Evolutionary conservation across 2,113 vertebrate genomes (phyloP).

Genomic region (Ploceus nigricollis): DNA sequence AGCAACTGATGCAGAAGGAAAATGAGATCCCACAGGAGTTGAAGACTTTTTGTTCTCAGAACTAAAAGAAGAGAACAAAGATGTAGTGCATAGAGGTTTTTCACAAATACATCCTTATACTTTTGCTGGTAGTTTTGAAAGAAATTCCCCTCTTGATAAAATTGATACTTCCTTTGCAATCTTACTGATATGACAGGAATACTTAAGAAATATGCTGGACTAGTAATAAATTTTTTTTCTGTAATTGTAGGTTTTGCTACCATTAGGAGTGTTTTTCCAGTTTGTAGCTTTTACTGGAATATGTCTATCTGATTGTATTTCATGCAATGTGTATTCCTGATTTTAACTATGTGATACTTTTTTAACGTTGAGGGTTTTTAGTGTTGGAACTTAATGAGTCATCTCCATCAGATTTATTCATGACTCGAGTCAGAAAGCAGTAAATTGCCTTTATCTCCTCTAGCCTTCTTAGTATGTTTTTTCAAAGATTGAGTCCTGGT

Average conservation of each 20-base stretch:
- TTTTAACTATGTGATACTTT: neutral
- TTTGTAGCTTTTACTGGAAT: neutral
- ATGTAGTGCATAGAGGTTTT: neutral
- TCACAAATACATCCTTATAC: neutral
- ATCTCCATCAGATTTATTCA: neutral
- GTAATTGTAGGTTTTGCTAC: neutral
- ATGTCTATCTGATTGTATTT: neutral
- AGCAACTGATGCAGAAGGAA: neutral
- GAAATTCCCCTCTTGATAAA: neutral
- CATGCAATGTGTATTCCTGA: neutral
- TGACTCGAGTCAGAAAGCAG: neutral
- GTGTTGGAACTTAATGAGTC: neutral
- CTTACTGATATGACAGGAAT: neutral
- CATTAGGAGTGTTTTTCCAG: neutral
- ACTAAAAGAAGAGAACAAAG: neutral
- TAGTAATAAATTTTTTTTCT: neutral
- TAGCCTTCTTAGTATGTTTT: neutral
- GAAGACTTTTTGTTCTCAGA: neutral
- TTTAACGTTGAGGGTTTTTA: neutral
- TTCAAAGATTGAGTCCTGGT: neutral
- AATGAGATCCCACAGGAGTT: neutral
- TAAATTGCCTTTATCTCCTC: neutral
- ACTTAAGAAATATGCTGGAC: neutral
- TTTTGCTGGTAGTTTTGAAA: neutral
- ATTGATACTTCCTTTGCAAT: neutral